Evolutionary conservation across 2,797 vertebrate genomes (phyloP), one percentile per base, ranked within the genome.

Genomic region (Cetoscarus ocellatus): DNA sequence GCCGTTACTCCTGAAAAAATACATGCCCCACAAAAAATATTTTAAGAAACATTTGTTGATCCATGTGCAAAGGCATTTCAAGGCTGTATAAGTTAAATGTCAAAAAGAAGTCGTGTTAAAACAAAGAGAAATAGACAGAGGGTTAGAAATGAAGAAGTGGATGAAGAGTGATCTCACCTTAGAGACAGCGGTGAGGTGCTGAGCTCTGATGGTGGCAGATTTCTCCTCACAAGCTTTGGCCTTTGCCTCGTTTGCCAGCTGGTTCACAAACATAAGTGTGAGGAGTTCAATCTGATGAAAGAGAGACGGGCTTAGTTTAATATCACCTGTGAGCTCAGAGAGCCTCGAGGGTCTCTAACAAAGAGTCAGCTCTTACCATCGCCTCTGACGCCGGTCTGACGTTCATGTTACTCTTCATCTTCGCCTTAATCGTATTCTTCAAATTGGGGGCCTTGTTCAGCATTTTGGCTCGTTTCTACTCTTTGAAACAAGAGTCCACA

Each of bases 191-290:
- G 79, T 74, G 43, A 95, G 3, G 7, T 99, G 97, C 0, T 95
- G 91, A 44, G 90, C 84, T 89, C 94, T 94, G 83, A 99, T 96
- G 15, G 92, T 88, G 66, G 90, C 88, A 39, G 94, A 95, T 84
- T 93, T 97, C 35, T 92, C 94, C 62, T 95, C 95, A 87, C 95
- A 95, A 40, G 97, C 96, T 56, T 94, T 96, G 70, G 90, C 80
- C 70, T 94, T 96, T 12, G 96, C 92, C 88, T 98, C 96, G 83
- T 96, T 94, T 2, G 95, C 96, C 77, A 99, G 88, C 14, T 90
- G 95, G 71, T 86, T 95, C 11, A 99, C 60, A 89, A 98, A 97
- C 19, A 98, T 36, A 62, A 98, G 84, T 48, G 95, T 94, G 55
- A 78, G 92, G 75, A 99, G 93, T 75, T 98, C 96, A 50, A 97